Conservation (phyloP, 2,888 invertebrate species). For the Apamea epomidion region DNA sequence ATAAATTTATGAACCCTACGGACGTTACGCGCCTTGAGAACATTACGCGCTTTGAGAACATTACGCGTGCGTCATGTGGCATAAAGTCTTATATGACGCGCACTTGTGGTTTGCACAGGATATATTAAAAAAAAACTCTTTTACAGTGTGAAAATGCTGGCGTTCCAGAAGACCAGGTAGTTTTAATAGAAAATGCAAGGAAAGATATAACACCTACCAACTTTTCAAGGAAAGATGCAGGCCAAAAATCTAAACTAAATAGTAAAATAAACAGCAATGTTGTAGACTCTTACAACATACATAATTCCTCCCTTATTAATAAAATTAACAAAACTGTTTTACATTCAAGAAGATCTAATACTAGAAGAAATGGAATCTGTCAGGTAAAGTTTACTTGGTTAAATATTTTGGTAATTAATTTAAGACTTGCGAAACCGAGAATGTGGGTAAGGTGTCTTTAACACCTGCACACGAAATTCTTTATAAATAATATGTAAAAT, state of each 20-base stretch:
- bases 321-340: slow-evolving; percentile 6
- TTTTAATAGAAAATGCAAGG: slow-evolving; percentile 20
- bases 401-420: background rate
- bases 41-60: background rate
- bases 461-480: background rate
- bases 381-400: slow-evolving; percentile 36
- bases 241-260: background rate
- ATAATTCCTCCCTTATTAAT: slow-evolving; percentile 1
- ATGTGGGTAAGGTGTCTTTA: background rate
- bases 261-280: slow-evolving; percentile 4
- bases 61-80: background rate
- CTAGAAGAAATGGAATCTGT: slow-evolving; percentile 51
- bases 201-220: slow-evolving; percentile 9
- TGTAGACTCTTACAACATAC: background rate
- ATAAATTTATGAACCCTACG: background rate
- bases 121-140: background rate
- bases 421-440: background rate
- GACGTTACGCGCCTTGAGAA: background rate
- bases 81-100: background rate
- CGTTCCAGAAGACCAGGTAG: background rate
- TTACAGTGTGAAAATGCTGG: slow-evolving; percentile 31
- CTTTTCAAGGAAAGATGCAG: background rate
- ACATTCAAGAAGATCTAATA: slow-evolving; percentile 7
- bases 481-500: background rate
- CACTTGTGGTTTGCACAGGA: background rate